Evolutionary conservation across 2,113 vertebrate species (phyloP), one percentile per base, ranked within the genome.

Genomic region (Salvelinus alpinus): DNA sequence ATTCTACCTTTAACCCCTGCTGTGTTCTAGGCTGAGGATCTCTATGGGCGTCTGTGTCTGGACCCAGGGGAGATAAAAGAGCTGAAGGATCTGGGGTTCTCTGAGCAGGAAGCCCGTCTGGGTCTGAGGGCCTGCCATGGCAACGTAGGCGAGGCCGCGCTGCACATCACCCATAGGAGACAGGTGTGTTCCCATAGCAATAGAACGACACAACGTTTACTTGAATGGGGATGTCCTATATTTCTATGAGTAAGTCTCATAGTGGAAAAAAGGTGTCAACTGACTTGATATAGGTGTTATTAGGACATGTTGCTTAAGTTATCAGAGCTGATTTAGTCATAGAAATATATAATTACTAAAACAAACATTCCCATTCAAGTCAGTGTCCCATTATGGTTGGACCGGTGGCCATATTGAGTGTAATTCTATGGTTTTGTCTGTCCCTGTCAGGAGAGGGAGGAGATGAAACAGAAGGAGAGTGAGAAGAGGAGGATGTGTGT

Each of bases 121-220:
- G 96, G 95, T 5, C 93, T 99, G 68, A 82, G 98, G 75, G 97
- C 98, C 0, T 98, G 96, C 83, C 88, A 92, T 0, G 97, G 97
- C 27, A 91, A 97, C 1, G 79, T 97, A 86, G 91, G 95, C 12
- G 89, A 91, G 0, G 97, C 98, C 2, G 95, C 93, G 18, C 78
- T 81, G 9, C 96, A 96, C 16, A 96, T 99, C 83, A 93, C 87
- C 76, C 92, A 84, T 87, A 93, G 94, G 82, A 95, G 93, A 90
- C 93, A 96, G 96, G 98, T 98, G 76, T 3, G 62, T 5, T 9
- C 38, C 38, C 38, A 65, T 12, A 4, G 59, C 59, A 54, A 18
- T 54, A 54, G 51, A 54, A 18, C 9, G 9, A 44, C 38, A 44
- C 38, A 44, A 11, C 0, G 51, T 16, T 54, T 54, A 18, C 12